phyloP scores from a whole-genome alignment of 1,140 invertebrate species.

The Subanguina moxae region DNA sequence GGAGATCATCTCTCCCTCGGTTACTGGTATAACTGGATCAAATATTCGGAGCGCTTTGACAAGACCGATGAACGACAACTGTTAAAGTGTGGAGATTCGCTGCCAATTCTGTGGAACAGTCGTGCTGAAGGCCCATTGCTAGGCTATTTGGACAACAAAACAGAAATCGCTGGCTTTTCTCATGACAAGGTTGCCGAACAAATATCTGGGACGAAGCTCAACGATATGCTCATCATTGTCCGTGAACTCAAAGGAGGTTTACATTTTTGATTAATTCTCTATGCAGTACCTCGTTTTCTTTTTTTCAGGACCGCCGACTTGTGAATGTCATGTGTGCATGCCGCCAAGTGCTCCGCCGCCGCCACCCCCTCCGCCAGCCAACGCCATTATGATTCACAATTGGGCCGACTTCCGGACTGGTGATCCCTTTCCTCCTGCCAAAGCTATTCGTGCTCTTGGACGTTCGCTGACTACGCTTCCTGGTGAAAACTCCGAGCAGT shows the following conservation, averaged over 20 bases:
- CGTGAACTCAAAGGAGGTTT: conserved; percentile 21
- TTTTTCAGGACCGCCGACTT: conserved; percentile 26
- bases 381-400: conserved; percentile 26
- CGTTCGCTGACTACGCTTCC: conserved; percentile 34
- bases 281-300: neutral
- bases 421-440: conserved; percentile 35
- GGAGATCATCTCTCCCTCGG: conserved; percentile 36
- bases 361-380: conserved; percentile 3
- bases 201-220: conserved; percentile 50
- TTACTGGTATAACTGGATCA: too few relatives aligned
- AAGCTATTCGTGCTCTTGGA: conserved; percentile 32
- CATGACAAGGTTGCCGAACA: too few relatives aligned
- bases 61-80: too few relatives aligned
- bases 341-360: too few relatives aligned
- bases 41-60: too few relatives aligned
- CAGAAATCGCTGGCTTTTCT: too few relatives aligned
- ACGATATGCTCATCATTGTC: conserved; percentile 41
- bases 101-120: too few relatives aligned
- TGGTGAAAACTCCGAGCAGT: conserved; percentile 44
- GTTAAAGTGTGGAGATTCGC: too few relatives aligned
- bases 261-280: neutral
- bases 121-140: too few relatives aligned
- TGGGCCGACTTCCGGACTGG: conserved; percentile 43
- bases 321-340: conserved; percentile 38
- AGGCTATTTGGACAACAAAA: too few relatives aligned